A percentile compares a stretch with the other conserved stretches of the same genome.
phyloP scores from a whole-genome alignment of 1,140 invertebrate species.

The Drosophila rhopaloa region DNA sequence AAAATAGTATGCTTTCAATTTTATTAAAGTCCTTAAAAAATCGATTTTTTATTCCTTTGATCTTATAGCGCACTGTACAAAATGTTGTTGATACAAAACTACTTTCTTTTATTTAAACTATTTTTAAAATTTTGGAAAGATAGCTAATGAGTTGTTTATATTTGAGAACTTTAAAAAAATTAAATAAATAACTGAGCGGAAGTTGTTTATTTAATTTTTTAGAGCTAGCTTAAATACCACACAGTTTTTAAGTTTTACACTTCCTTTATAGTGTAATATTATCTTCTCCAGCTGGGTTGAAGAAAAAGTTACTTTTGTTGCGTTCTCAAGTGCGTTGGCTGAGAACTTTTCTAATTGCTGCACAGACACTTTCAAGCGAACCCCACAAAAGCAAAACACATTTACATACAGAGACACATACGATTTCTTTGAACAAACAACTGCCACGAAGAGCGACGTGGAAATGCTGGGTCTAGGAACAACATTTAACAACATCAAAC shows the following conservation, averaged over 20 bases:
- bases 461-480: constrained; percentile 12
- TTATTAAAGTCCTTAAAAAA: too few relatives aligned
- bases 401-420: constrained; percentile 22
- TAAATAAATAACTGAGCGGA: too few relatives aligned
- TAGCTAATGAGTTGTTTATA: too few relatives aligned
- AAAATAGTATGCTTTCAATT: neutral
- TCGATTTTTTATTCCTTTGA: too few relatives aligned
- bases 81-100: too few relatives aligned
- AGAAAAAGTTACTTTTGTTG: constrained; percentile 24
- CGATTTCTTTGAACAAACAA: constrained; percentile 18
- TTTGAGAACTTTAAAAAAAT: too few relatives aligned
- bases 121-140: neutral
- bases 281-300: neutral
- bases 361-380: constrained; percentile 57
- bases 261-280: neutral
- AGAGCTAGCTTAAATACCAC: too few relatives aligned
- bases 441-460: neutral
- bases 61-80: too few relatives aligned
- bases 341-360: constrained; percentile 73
- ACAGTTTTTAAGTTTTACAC: too few relatives aligned
- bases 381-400: constrained; percentile 25
- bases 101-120: too few relatives aligned
- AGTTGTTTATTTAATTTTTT: too few relatives aligned
- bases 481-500: constrained; percentile 39
- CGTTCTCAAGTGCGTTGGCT: constrained; percentile 34